These are phyloP conservation scores for Diploscapter pachys DNA, from an alignment of 1,140 invertebrate species.

Conservation along the genomic window DNA sequence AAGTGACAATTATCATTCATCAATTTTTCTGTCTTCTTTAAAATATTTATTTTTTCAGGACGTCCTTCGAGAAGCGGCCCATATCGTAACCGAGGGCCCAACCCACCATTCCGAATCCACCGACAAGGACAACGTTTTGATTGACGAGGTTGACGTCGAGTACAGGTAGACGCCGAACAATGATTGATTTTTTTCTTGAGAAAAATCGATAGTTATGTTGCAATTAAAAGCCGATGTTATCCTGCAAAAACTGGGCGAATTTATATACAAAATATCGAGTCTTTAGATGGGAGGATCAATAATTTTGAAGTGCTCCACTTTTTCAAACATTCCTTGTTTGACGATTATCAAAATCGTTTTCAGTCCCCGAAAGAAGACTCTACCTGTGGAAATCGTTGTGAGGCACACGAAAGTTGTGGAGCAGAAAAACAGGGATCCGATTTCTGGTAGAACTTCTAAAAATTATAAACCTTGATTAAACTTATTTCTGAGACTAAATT, in stretches of 20 bases:
- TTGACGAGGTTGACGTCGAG: conserved; percentile 32
- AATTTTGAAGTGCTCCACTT: background rate
- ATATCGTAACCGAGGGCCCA: conserved; percentile 29
- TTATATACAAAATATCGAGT: background rate
- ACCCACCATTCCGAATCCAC: conserved; percentile 1
- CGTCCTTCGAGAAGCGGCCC: conserved; percentile 29
- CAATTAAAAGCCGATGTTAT: background rate
- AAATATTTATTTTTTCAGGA: conserved; percentile 21
- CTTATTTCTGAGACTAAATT: too few relatives aligned
- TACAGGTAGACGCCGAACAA: conserved; percentile 9
- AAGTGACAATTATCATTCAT: conserved; percentile 3
- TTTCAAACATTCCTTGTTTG: background rate
- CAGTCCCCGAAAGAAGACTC: conserved; percentile 6
- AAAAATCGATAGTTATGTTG: background rate
- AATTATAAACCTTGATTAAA: too few relatives aligned
- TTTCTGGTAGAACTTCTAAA: too few relatives aligned
- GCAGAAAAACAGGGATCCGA: background rate
- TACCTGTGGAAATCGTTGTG: conserved; percentile 30
- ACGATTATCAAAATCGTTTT: background rate
- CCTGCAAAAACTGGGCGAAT: background rate
- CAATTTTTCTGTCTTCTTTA: background rate
- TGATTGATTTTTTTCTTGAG: background rate
- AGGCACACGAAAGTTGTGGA: conserved; percentile 30
- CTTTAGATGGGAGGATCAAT: background rate
- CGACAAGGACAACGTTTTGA: conserved; percentile 25